These are phyloP conservation scores for Girardinus metallicus DNA, from an alignment of 2,797 vertebrate genomes.

Conservation along the genomic window DNA sequence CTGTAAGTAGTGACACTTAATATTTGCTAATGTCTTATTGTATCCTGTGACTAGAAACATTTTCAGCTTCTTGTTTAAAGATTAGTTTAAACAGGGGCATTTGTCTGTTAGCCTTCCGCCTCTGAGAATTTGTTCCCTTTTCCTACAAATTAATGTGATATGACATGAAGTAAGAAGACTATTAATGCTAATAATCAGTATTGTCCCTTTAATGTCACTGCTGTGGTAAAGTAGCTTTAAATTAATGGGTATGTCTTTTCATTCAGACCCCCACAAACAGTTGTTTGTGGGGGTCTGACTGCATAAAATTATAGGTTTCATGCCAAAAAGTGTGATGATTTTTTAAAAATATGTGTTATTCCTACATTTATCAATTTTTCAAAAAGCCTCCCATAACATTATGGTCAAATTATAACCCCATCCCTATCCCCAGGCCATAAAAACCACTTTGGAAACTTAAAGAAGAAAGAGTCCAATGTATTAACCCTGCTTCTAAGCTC, in stretches of 20 bases:
- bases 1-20: not conserved
- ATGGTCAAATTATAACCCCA: not conserved
- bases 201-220: not conserved
- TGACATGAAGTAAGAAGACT: not conserved
- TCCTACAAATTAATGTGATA: not conserved
- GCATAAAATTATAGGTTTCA: not conserved
- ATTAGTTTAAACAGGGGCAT: not conserved
- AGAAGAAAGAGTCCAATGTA: not conserved
- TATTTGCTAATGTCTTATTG: not conserved
- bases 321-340: not conserved
- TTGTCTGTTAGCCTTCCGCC: not conserved
- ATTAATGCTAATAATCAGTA: not conserved
- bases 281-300: not conserved
- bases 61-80: not conserved
- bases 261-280: no score
- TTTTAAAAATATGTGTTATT: not conserved
- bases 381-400: not conserved
- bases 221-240: not conserved
- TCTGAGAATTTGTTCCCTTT: not conserved
- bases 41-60: not conserved
- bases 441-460: slow-evolving; percentile 2
- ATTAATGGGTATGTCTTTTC: not conserved
- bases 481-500: not conserved
- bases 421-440: not conserved
- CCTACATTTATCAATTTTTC: not conserved